Evolutionary conservation across 2,797 vertebrate genomes (phyloP), one percentile per base, ranked within the genome.

Genomic region (Urocyon cinereoargenteus): DNA sequence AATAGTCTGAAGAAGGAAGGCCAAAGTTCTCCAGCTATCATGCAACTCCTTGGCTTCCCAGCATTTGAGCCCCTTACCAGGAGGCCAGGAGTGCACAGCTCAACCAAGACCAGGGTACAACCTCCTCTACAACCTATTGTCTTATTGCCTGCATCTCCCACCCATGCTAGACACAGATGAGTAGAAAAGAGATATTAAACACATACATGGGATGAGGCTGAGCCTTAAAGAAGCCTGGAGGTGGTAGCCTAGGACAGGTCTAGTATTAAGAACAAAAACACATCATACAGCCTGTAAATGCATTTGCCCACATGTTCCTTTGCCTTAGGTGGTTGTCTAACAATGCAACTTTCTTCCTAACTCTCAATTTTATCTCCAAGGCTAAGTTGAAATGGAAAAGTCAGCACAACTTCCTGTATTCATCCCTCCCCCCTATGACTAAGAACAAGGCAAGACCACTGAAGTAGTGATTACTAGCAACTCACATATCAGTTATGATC

Each of bases 221-320:
- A 96, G 51, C 49, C 75, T 93, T 94, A 49, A 97, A 81, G 82
- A 92, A 92, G 81, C 57, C 61, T 92, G 49, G 55, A 96, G 61
- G 77, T 73, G 40, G 40, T 68, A 28, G 81, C 66, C n/a, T 16
- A 70, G 81, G 84, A n/a, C 78, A n/a, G 34, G n/a, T 16, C 66
- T 2, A 31, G 66, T 18, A 90, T n/a, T 3, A 70, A 61, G 53
- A 59, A 86, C 24, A 28, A 26, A 55, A 72, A 75, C 14, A 18
- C 57, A 26, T 10, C 26, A 5, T 34, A 34, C 57, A 49, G 51
- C 64, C 91, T n/a, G n/a, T 26, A 13, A 13, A 2, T 57, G 36
- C 77, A 45, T 66, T 79, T 82, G 61, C 72, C 64, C 77, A 49
- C 92, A 86, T 4, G 24, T 64, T 88, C 49, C 31, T 90, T 21